Percentiles rank a stretch among this genome's conserved stretches.
Conservation (phyloP, 2,888 invertebrate species). For the Bedellia somnulentella region DNA sequence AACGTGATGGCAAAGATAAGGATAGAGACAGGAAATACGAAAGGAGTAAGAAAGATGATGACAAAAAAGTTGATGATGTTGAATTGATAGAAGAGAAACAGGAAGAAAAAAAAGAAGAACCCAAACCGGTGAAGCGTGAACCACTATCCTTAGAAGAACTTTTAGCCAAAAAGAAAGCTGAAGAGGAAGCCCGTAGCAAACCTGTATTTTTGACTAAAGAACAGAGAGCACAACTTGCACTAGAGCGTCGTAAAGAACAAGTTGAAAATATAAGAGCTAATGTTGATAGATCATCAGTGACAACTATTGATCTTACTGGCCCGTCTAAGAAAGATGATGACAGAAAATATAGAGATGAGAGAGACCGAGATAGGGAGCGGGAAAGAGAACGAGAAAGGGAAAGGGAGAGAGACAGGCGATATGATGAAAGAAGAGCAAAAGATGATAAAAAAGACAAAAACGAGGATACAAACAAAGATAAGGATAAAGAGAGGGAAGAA, state of each 20-base stretch:
- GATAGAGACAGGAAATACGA: conserved; percentile 33
- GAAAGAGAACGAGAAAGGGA: conserved; percentile 70
- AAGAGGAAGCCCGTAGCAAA: conserved; percentile 92
- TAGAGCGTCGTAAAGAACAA: conserved; percentile 87
- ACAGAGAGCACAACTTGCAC: conserved; percentile 86
- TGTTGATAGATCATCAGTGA: conserved; percentile 48
- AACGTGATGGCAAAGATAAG: conserved; percentile 37
- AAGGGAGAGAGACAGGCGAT: conserved; percentile 45
- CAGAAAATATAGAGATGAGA: conserved; percentile 34
- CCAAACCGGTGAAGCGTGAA: conserved; percentile 59
- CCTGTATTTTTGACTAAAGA: conserved; percentile 97
- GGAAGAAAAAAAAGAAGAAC: conserved; percentile 40
- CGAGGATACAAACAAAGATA: conserved; percentile 59
- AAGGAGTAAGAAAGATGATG: conserved; percentile 30
- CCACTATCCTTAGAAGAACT: conserved; percentile 96
- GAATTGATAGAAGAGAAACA: conserved; percentile 19
- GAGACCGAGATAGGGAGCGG: conserved; percentile 44
- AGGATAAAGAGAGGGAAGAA: conserved; percentile 90
- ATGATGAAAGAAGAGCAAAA: conserved; percentile 45
- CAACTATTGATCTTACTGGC: conserved; percentile 52
- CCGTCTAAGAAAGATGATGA: conserved; percentile 50
- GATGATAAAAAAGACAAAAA: conserved; percentile 41
- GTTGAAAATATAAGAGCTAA: conserved; percentile 78
- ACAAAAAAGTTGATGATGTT: conserved; percentile 32
- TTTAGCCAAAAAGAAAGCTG: conserved; percentile 92